Evolutionary conservation across 1,140 invertebrate genomes (phyloP).

Genomic region (Pseudomyrmex flavicornis): DNA sequence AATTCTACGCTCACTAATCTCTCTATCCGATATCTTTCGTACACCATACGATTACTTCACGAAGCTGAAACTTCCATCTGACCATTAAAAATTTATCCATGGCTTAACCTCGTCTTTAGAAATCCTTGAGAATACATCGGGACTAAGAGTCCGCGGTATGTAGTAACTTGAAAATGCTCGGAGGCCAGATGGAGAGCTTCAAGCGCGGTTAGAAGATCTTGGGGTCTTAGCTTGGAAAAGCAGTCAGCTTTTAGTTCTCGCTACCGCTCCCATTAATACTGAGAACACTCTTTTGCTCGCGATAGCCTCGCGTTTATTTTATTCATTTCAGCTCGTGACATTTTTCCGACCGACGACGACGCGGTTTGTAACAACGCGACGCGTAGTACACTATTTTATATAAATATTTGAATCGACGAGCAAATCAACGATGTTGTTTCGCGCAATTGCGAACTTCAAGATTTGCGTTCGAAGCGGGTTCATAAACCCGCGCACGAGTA

Average conservation of each 20-base stretch:
- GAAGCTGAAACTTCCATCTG: constrained; percentile 56
- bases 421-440: constrained; percentile 30
- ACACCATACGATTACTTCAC: constrained; percentile 66
- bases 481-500: no score
- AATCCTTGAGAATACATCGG: constrained; percentile 60
- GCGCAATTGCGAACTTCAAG: constrained; percentile 23
- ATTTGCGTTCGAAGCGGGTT: constrained; percentile 7
- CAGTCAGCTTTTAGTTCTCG: constrained; percentile 55
- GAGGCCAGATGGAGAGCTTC: constrained; percentile 50
- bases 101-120: constrained; percentile 67
- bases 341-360: not conserved
- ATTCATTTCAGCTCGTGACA: constrained; percentile 32
- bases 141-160: constrained; percentile 50
- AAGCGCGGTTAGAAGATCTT: constrained; percentile 52
- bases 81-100: constrained; percentile 73
- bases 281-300: constrained; percentile 18
- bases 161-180: constrained; percentile 66
- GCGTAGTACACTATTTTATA: not conserved
- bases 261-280: constrained; percentile 49
- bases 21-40: constrained; percentile 64
- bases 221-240: constrained; percentile 22
- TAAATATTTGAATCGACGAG: constrained; percentile 41
- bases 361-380: not conserved
- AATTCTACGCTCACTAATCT: constrained; percentile 48
- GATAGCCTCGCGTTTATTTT: constrained; percentile 47